Conservation (phyloP, 2,797 vertebrate genomes). For the Steatocranus sp. region DNA sequence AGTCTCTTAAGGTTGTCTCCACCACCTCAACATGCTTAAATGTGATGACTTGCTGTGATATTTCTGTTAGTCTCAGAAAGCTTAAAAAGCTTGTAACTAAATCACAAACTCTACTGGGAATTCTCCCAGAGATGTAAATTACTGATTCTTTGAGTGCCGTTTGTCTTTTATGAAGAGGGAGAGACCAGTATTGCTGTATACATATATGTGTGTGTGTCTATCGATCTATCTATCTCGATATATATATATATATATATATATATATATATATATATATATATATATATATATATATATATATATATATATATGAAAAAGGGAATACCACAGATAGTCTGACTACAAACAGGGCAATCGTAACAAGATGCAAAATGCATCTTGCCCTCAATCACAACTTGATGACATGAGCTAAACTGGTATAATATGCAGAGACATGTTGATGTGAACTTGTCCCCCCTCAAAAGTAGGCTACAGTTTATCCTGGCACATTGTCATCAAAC, state of each 20-base stretch:
- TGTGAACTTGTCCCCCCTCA: not conserved
- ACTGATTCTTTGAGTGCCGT: not conserved
- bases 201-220: too few species aligned
- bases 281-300: too few species aligned
- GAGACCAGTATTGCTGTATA: not conserved
- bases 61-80: not conserved
- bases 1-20: not conserved
- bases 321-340: not conserved
- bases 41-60: not conserved
- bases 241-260: too few species aligned
- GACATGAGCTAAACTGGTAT: not conserved
- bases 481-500: not conserved
- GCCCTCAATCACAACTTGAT: not conserved
- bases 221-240: too few species aligned
- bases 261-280: too few species aligned
- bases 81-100: not conserved
- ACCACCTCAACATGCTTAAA: not conserved
- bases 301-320: not conserved
- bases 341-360: not conserved
- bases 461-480: not conserved
- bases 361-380: not conserved
- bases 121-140: not conserved
- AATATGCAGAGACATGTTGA: not conserved
- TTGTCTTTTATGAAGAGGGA: not conserved
- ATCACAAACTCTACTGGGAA: not conserved